Conservation (phyloP, 1,140 invertebrate genomes). For the Limonius californicus region DNA sequence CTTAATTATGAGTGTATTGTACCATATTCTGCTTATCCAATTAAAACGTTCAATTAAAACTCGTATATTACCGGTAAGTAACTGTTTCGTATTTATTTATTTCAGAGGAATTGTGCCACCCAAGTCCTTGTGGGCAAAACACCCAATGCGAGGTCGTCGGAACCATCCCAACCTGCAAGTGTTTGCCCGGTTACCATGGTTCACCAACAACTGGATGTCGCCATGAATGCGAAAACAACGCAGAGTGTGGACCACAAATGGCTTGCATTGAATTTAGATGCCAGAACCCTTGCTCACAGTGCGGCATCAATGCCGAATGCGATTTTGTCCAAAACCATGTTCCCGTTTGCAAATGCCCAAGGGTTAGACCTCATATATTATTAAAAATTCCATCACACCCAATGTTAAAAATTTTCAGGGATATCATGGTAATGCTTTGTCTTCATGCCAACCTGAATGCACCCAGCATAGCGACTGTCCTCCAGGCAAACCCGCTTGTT, state of each 20-base stretch:
- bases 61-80: background rate
- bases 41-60: no score
- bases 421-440: conserved; percentile 70
- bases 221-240: conserved; percentile 73
- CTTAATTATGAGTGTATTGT: no score
- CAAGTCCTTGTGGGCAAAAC: conserved; percentile 73
- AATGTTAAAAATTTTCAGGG: conserved; percentile 24
- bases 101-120: conserved; percentile 72
- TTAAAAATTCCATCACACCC: background rate
- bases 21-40: no score
- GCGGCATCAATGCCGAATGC: conserved; percentile 76
- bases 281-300: conserved; percentile 71
- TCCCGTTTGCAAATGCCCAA: conserved; percentile 76
- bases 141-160: conserved; percentile 75
- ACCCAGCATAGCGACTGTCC: conserved; percentile 71
- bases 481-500: conserved; percentile 68
- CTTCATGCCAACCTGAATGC: conserved; percentile 72
- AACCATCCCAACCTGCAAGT: conserved; percentile 70
- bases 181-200: conserved; percentile 62
- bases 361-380: conserved; percentile 49
- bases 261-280: conserved; percentile 75
- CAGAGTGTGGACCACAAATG: conserved; percentile 65
- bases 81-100: background rate
- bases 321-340: conserved; percentile 68
- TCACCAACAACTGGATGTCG: conserved; percentile 70